Evolutionary conservation across 2,888 invertebrate species (phyloP), one percentile per base, ranked within the genome.

Genomic region (Dicroscelio sp.): DNA sequence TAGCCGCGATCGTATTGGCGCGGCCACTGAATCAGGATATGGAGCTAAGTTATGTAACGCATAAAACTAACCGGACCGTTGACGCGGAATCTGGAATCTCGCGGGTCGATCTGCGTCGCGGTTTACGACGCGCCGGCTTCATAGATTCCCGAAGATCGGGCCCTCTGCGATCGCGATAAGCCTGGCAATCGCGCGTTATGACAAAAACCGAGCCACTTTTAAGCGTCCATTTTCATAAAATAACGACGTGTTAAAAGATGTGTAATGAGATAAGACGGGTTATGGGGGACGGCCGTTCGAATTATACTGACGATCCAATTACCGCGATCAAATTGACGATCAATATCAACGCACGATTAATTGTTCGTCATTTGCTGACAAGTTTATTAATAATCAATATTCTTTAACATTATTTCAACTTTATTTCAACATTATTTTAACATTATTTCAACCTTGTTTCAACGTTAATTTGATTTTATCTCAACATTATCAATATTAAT

Each of bases 11-110:
- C 87, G 69, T 85, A 85, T 84, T 88, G 85, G 87, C 43, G 80
- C 76, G 90, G 83, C 82, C 88, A 88, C 79, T 91, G 88, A 91
- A 91, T 88, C 90, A 91, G 90, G 90, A 91, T 91, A 91, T 88
- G 76, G 83, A 79, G 31, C 82, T 91, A 88, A 88, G 85, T 91
- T 91, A 91, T 91, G 85, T 83, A 88, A 91, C 88, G 88, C 88
- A 86, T 90, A 90, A 90, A 88, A 88, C 90, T 82, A 88, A 80
- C 87, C 85, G 82, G 90, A 73, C 75, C 71, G 82, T 90, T 90
- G 90, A 90, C 87, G 86, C 90, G 78, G 43, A 90, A 85, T 75
- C 85, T 87, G 87, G 85, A 90, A 87, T 90, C 90, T 85, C 60
- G 90, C 69, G 35, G 31, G 71, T 76, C 71, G 88, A 90, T 88